These are phyloP conservation scores for Amphiura filiformis DNA, from an alignment of 35 echinoderm and acorn worm species.

Conservation along the genomic window DNA sequence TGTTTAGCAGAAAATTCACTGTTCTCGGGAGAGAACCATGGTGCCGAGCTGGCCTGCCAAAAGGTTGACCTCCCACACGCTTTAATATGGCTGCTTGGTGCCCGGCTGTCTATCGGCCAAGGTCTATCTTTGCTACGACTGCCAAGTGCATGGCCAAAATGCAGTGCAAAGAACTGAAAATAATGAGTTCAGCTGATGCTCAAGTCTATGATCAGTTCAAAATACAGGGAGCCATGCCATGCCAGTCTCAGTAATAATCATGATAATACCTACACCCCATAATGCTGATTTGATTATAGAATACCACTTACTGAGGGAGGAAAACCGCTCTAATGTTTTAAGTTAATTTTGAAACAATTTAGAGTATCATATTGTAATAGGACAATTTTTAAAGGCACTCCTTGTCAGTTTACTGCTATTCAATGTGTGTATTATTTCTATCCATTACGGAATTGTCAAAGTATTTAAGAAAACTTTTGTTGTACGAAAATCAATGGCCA, in stretches of 20 bases:
- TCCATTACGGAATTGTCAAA: not conserved
- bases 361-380: not conserved
- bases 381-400: not conserved
- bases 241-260: not conserved
- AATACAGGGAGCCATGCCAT: not conserved
- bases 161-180: not conserved
- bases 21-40: conserved; percentile 16
- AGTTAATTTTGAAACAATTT: conserved; percentile 10
- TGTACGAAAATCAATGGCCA: conserved; percentile 11
- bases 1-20: not conserved
- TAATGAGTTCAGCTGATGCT: conserved; percentile 8
- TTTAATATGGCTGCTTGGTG: conserved; percentile 41
- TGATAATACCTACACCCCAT: too few species aligned
- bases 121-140: conserved; percentile 10
- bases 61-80: conserved; percentile 34
- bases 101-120: conserved; percentile 31
- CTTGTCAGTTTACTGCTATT: not conserved
- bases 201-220: not conserved
- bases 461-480: not conserved
- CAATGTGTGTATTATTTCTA: too few species aligned
- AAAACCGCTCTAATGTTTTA: not conserved
- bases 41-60: conserved; percentile 5
- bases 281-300: conserved; percentile 8
- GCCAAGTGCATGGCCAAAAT: conserved; percentile 3
- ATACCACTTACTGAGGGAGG: not conserved